Base-by-base conservation (phyloP, 2,888 invertebrate genomes). In the Amphimallon solstitiale region DNA sequence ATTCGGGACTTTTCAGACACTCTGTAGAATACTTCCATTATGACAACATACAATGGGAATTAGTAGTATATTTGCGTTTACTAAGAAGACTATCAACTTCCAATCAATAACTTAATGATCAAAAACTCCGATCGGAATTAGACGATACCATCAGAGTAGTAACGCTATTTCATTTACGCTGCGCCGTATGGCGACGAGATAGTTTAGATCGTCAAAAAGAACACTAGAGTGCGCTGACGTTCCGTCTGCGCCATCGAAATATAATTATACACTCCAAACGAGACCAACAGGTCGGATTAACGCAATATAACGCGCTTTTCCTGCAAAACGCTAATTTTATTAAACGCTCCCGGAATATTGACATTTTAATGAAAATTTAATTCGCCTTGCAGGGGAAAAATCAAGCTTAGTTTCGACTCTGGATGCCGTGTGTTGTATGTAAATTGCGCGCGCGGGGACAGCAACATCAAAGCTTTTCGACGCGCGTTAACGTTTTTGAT, bases 291-390 rank as follows among this genome's bases (percentile, higher is more conserved):
- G 66, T 67, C 63, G 75, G 73, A 73, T 72, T 76, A 76, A 77
- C 69, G 75, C 73, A 75, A 76, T 76, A 75, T 34, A 62, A 49
- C 77, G 73, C 73, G 29, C 29, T 29, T 75, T 75, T 77, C 72
- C 74, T 73, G 71, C 74, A 76, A 76, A 77, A 77, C 76, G 74
- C 78, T 79, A 79, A 80, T 80, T 80, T 78, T 75, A 80, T 80
- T 79, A 79, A 78, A 70, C 68, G 77, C 75, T 76, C 29, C 14
- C 75, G 74, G 75, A 76, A 78, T 79, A 80, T 80, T 78, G 80
- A 80, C 81, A 76, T 78, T 78, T 78, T 79, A 79, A 80, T 80
- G 78, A 79, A 80, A 80, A 80, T 79, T 79, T 78, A 77, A 80
- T 79, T 79, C 77, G 69, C 72, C 73, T 71, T 73, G 75, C 74